Evolutionary conservation across 1,140 invertebrate genomes (phyloP).

Genomic region (Lucilia cuprina): DNA sequence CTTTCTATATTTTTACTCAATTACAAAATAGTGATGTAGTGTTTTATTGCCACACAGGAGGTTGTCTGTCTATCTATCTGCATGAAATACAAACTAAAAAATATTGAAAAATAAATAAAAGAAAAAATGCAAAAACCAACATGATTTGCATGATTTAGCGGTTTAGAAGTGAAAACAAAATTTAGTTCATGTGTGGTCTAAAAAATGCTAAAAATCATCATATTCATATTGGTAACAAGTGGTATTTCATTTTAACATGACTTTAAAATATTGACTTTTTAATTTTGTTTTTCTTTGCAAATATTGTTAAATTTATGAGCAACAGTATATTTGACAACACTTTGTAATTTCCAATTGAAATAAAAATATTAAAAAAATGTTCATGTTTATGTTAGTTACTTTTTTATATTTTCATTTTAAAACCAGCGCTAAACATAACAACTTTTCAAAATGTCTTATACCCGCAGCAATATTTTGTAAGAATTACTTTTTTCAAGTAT

Average conservation of each 20-base stretch:
- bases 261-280: slow-evolving; percentile 1
- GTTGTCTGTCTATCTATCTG: not conserved
- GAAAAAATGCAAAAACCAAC: not conserved
- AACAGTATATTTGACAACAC: not conserved
- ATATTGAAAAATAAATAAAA: not conserved
- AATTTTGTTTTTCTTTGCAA: not conserved
- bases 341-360: not conserved
- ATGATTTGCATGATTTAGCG: slow-evolving; percentile 31
- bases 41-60: slow-evolving; percentile 25
- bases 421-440: not conserved
- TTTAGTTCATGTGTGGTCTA: slow-evolving; percentile 19
- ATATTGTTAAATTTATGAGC: not conserved
- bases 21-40: slow-evolving; percentile 12
- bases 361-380: not conserved
- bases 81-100: not conserved
- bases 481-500: not conserved
- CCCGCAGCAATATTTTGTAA: slow-evolving; percentile 1
- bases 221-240: not conserved
- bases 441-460: slow-evolving; percentile 3
- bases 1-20: not conserved
- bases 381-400: not conserved
- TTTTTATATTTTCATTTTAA: not conserved
- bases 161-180: not conserved
- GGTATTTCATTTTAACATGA: slow-evolving; percentile 25
- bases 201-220: not conserved